phyloP scores from a whole-genome alignment of 2,113 vertebrate genomes.

The Chaetops frenatus region DNA sequence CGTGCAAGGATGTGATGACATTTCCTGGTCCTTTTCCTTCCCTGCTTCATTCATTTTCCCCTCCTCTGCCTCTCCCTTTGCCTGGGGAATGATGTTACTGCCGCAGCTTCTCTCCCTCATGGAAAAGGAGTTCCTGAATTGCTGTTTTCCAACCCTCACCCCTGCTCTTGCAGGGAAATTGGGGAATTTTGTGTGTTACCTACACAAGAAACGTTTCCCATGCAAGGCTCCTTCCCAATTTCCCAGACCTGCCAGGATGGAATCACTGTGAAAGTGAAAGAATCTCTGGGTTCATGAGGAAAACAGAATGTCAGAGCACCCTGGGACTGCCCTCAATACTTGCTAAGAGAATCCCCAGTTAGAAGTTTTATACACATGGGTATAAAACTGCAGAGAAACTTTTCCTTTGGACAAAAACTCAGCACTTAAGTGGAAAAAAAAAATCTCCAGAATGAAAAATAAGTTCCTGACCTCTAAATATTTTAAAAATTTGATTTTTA shows the following conservation, averaged over 20 bases:
- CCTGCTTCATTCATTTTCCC: background rate
- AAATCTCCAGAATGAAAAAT: background rate
- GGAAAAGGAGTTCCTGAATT: background rate
- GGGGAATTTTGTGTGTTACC: background rate
- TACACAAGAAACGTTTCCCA: accelerated
- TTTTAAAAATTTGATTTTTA: background rate
- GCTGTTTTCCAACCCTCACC: background rate
- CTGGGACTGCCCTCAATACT: background rate
- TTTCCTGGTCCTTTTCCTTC: background rate
- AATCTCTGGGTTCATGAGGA: background rate
- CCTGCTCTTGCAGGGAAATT: background rate
- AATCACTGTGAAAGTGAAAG: background rate
- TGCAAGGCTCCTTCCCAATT: background rate
- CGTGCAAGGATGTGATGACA: background rate
- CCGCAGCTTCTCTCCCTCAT: background rate
- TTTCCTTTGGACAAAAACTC: background rate
- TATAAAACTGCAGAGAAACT: background rate
- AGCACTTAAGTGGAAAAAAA: background rate
- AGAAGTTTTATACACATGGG: accelerated
- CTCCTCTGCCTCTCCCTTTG: background rate
- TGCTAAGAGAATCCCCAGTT: background rate
- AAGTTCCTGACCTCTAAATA: background rate
- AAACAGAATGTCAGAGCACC: background rate
- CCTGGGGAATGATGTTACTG: background rate
- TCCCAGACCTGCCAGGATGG: background rate